A percentile compares a stretch with the other conserved stretches of the same genome.
phyloP scores from a whole-genome alignment of 2,888 invertebrate genomes.

The Bimastos eiseni region DNA sequence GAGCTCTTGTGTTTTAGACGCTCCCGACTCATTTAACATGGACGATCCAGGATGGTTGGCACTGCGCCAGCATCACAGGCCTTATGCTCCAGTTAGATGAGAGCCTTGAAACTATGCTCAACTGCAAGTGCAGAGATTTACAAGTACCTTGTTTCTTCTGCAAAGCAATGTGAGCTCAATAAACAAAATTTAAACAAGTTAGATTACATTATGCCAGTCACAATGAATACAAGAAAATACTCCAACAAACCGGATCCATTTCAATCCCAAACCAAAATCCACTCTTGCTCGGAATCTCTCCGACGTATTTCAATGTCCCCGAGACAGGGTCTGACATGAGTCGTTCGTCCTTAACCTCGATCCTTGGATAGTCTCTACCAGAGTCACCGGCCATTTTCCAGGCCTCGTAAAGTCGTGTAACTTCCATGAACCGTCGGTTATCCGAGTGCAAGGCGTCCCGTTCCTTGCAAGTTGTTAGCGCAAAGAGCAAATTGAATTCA shows the following conservation, averaged over 20 bases:
- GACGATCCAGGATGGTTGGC: too few species aligned
- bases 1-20: too few species aligned
- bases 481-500: conserved; percentile 37
- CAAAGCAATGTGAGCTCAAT: too few species aligned
- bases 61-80: too few species aligned
- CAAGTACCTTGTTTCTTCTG: too few species aligned
- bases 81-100: too few species aligned
- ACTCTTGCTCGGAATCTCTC: conserved; percentile 45
- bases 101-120: too few species aligned
- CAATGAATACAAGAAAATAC: not conserved
- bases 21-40: too few species aligned
- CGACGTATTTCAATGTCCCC: conserved; percentile 26
- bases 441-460: conserved; percentile 36
- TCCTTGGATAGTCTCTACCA: conserved; percentile 1
- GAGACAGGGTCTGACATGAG: conserved; percentile 19
- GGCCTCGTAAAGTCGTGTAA: not conserved
- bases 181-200: not conserved
- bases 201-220: not conserved
- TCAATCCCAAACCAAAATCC: conserved; percentile 55
- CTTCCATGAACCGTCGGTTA: conserved; percentile 29
- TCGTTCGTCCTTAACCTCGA: conserved; percentile 32
- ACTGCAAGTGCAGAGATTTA: too few species aligned
- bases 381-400: not conserved
- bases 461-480: conserved; percentile 41
- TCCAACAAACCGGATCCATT: conserved; percentile 37